Base-by-base conservation (phyloP, 2,888 invertebrate genomes). In the Hetaerina titia region DNA sequence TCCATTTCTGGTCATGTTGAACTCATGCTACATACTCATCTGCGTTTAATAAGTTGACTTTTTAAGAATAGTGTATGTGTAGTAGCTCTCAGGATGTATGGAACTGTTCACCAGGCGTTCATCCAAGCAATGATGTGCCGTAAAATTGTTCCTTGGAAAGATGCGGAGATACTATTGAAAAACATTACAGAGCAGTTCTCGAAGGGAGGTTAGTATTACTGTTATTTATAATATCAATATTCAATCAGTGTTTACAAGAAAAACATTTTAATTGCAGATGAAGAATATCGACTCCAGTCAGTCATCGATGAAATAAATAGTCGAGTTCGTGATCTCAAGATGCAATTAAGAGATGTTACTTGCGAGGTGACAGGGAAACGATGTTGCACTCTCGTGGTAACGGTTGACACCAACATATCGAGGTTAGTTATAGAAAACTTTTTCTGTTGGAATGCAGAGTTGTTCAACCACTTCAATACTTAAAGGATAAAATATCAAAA, bases 301-400 rank as follows among this genome's bases (percentile, higher is more conserved):
- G 69, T 92, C 22, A 92, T 92, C 45, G 92, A 92, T 56, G 74
- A 92, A 74, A 69, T 92, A n/a, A 92, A 92, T n/a, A n/a, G 69
- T n/a, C 31, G 69, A 2, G 64, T 92, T 22, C 92, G 92, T 92
- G 92, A 92, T 92, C 64, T 56, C 8, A 92, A 92, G 45, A 92
- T 92, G 92, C 64, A 92, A 69, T 45, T 92, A 17, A 69, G 69
- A 56, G 69, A 92, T 74, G 69, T 69, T 6, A 56, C 69, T 0
- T 92, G 92, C 22, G 92, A 92, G 56, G 69, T 92, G 45, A 92
- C 92, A 2, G 69, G 69, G 69, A 56, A 56, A 25, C 69, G 74
- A 74, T 92, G 69, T 74, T 92, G 92, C 69, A 56, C 56, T 15
- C 64, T 92, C 13, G 92, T 69, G 69, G 69, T 92, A 69, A 92